Percentiles rank a stretch among this genome's conserved stretches.
Evolutionary conservation across 2,888 invertebrate genomes (phyloP).

Genomic region (Taenaris catops): DNA sequence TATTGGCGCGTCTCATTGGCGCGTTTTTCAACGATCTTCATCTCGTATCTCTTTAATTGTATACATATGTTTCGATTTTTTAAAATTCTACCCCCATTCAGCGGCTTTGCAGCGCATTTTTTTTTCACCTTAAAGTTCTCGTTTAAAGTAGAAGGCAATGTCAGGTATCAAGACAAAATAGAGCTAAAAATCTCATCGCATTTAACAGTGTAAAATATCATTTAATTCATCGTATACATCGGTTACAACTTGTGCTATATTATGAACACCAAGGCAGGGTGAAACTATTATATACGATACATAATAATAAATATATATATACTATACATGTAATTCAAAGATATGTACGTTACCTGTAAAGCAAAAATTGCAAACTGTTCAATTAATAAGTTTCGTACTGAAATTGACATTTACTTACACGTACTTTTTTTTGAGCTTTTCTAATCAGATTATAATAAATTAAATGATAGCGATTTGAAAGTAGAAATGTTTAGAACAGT

Average conservation of each 20-base stretch:
- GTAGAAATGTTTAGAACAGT: constrained; percentile 29
- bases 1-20: background rate
- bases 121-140: constrained; percentile 51
- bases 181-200: constrained; percentile 69
- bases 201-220: constrained; percentile 77
- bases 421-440: constrained; percentile 63
- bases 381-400: constrained; percentile 25
- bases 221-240: constrained; percentile 73
- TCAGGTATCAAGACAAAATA: constrained; percentile 70
- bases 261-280: constrained; percentile 78
- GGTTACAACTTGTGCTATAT: constrained; percentile 77
- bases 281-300: constrained; percentile 49
- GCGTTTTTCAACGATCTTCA: constrained; percentile 9
- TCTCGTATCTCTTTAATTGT: constrained; percentile 17
- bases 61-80: constrained; percentile 17
- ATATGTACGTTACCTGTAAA: constrained; percentile 76
- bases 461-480: constrained; percentile 48
- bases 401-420: constrained; percentile 69
- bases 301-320: constrained; percentile 49
- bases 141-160: constrained; percentile 67
- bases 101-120: constrained; percentile 27
- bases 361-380: constrained; percentile 45
- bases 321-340: constrained; percentile 68
- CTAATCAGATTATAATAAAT: constrained; percentile 48
- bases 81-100: constrained; percentile 10